phyloP scores from a whole-genome alignment of 2,888 invertebrate genomes.

The Rhamnusium bicolor region DNA sequence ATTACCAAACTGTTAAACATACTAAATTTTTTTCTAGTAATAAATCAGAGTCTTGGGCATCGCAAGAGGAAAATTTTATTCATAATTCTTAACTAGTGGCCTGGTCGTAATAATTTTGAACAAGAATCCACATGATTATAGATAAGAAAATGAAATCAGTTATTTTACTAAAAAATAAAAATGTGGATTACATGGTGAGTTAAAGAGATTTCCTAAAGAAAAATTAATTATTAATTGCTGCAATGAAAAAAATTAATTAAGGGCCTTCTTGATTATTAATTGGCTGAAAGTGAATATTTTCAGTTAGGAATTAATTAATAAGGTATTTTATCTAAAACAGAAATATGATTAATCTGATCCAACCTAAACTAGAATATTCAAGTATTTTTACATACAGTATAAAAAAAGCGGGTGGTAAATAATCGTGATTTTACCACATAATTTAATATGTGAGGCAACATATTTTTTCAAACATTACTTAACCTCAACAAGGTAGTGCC shows the following conservation, averaged over 20 bases:
- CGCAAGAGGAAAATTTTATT: background rate
- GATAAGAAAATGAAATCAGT: background rate
- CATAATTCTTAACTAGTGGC: conserved; percentile 13
- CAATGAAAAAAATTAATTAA: conserved; percentile 61
- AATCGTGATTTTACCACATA: no score
- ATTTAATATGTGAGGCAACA: no score
- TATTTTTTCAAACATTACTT: no score
- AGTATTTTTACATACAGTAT: conserved; percentile 19
- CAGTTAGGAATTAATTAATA: conserved; percentile 26
- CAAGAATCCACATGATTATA: conserved; percentile 21
- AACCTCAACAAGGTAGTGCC: no score
- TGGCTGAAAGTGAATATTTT: conserved; percentile 63
- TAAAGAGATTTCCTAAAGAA: conserved; percentile 56
- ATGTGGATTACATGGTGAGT: conserved; percentile 23
- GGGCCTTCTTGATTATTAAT: conserved; percentile 51
- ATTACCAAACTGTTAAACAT: background rate
- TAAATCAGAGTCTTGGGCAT: background rate
- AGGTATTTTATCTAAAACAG: conserved; percentile 48
- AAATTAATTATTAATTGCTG: conserved; percentile 60
- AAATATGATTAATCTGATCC: conserved; percentile 48
- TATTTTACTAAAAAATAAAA: background rate
- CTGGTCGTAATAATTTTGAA: conserved; percentile 24
- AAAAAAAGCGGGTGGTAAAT: no score
- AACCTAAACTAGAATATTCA: conserved; percentile 28
- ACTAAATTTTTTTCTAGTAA: background rate